A percentile compares a stretch with the other conserved stretches of the same genome.
These are phyloP conservation scores for Pomacea maculata DNA, from an alignment of 1,140 invertebrate species.

Conservation along the genomic window DNA sequence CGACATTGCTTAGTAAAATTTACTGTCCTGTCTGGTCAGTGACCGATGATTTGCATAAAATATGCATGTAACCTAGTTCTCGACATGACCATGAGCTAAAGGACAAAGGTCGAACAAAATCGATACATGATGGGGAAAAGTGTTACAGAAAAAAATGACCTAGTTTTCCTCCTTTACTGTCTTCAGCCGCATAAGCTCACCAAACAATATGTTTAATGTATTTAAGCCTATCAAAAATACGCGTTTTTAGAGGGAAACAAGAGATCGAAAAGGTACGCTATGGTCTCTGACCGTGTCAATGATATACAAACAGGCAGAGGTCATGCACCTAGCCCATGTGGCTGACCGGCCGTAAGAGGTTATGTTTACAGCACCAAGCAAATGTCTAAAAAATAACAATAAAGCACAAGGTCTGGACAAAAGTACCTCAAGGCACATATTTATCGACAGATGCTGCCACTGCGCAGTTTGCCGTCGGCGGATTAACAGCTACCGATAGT, in stretches of 20 bases:
- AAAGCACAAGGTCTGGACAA: slow-evolving; percentile 13
- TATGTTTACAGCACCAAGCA: slow-evolving; percentile 44
- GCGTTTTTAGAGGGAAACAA: background rate
- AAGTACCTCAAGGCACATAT: background rate
- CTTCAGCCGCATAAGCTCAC: background rate
- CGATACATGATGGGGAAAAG: slow-evolving; percentile 24
- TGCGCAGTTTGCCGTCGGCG: background rate
- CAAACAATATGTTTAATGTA: background rate
- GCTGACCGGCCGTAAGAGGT: slow-evolving; percentile 40
- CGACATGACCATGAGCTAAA: slow-evolving; percentile 49
- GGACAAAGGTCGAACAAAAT: slow-evolving; percentile 57
- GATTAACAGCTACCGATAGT: background rate
- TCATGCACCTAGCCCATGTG: slow-evolving; percentile 56
- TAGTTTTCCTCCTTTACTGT: background rate
- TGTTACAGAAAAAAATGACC: slow-evolving; percentile 12
- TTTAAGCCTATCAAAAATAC: background rate
- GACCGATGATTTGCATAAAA: slow-evolving; percentile 59
- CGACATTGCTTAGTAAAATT: too few species aligned
- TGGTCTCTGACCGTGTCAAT: slow-evolving; percentile 44
- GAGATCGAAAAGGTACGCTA: slow-evolving; percentile 4
- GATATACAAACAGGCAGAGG: slow-evolving; percentile 50
- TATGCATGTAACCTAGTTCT: slow-evolving; percentile 57
- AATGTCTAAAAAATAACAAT: background rate
- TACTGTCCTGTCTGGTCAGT: slow-evolving; percentile 23
- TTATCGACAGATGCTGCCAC: background rate